Base-by-base conservation (phyloP, 2,888 invertebrate species). In the Eupithecia insigniata region DNA sequence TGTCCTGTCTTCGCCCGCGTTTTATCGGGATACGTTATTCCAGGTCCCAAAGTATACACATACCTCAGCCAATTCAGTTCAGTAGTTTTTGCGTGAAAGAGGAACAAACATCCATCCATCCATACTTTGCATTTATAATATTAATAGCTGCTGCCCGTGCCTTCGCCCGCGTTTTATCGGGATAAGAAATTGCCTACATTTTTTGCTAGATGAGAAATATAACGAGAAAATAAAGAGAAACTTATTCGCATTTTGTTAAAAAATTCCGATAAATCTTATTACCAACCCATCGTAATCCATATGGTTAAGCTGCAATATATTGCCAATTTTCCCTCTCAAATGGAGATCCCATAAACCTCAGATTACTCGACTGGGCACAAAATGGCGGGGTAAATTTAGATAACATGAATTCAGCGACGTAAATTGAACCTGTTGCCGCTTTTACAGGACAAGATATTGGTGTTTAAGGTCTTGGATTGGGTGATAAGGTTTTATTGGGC, bases 351-450 rank as follows among this genome's bases (percentile, higher is more conserved):
- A 65, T 72, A 68, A 71, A 65, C 36, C 64, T 16, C 22, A 14
- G 22, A 64, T 64, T 64, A 72, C 65, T 39, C 65, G 68, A 65
- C 55, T 65, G 55, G 22, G 30, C 46, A 22, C 68, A 67, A 68
- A n/a, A 67, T 51, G 18, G 43, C 58, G 30, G 6, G 64, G 55
- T 62, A 67, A 69, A 69, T 62, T 62, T 34, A 66, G 65, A 58
- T 65, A 36, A 65, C 36, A 65, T 7, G 36, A 58, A 69, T 51
- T 69, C 36, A 14, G 14, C 39, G 58, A n/a, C n/a, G 32, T 65
- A 58, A 70, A 66, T 28, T 32, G 65, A 65, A 70, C 65, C 65
- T 65, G 70, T 70, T 65, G 70, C 70, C 55, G 36, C 69, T 16
- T 69, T 69, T n/a, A 43, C n/a, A 69, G 18, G n/a, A 26, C 14